phyloP scores from a whole-genome alignment of 2,113 vertebrate genomes.

The Megaleporinus macrocephalus region DNA sequence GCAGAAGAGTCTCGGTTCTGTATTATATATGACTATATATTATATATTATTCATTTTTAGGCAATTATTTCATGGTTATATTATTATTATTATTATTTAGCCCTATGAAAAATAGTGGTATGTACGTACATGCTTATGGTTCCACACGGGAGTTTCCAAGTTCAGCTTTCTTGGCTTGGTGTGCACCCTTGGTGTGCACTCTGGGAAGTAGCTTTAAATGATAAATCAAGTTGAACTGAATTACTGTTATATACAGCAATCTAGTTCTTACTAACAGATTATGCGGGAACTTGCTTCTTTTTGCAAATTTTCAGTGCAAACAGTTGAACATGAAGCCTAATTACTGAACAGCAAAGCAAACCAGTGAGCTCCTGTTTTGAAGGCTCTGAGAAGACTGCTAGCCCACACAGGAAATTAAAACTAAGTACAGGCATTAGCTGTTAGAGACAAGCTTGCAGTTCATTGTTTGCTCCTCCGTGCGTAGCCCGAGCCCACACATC shows the following conservation, averaged over 20 bases:
- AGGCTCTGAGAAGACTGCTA: conserved; percentile 21
- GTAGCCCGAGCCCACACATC: neutral
- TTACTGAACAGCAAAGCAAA: neutral
- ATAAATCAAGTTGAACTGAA: neutral
- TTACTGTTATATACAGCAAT: neutral
- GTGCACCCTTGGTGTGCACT: neutral
- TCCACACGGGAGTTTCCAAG: too few species aligned
- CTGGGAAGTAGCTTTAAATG: neutral
- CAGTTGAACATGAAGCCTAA: neutral
- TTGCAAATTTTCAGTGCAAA: neutral
- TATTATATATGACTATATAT: too few species aligned
- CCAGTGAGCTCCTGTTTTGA: neutral
- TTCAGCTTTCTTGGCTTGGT: neutral
- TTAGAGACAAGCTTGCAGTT: conserved; percentile 11
- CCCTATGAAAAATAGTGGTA: too few species aligned
- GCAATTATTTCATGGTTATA: too few species aligned
- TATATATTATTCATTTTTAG: too few species aligned
- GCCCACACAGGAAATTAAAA: conserved; percentile 50
- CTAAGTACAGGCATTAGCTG: conserved; percentile 39
- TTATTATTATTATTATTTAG: too few species aligned
- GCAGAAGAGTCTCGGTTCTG: too few species aligned
- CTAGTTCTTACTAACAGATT: neutral
- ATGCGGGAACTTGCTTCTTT: neutral
- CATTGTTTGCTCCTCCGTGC: conserved; percentile 8
- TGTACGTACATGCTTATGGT: too few species aligned